Evolutionary conservation across 2,113 vertebrate species (phyloP), one percentile per base, ranked within the genome.

Genomic region (Patagioenas fasciata): DNA sequence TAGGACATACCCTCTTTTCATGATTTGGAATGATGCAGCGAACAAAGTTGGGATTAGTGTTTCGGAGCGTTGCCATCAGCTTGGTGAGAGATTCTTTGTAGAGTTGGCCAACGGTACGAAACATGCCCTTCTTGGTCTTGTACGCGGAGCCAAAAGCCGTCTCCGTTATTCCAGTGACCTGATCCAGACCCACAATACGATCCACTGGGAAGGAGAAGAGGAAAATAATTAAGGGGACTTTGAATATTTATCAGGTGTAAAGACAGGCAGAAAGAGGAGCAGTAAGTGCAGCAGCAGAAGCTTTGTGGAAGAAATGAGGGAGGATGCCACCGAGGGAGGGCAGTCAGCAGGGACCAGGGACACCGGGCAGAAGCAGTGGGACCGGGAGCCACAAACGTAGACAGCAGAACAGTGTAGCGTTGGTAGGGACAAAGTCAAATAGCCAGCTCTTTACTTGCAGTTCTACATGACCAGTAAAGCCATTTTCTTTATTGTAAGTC

Each of bases 11-110:
- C 96, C 99, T 98, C 97, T 99, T 99, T 92, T 99, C 99, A 3
- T 99, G 99, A 91, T 99, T 99, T 29, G 99, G 99, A 96, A 99
- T 99, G 98, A 99, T 99, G 97, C 99, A 99, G 95, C 99, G 99
- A 23, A 99, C 99, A 34, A 99, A 99, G 97, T 99, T 99, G 36
- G 99, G 99, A 97, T 99, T 99, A 83, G 99, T 99, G 98, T 99
- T 99, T 42, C 99, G 98, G 15, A 99, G 98, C 0, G 99, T 99
- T 23, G 99, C 99, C 99, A 99, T 99, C 77, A 99, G 98, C 88
- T 99, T 99, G 96, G 99, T 99, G 53, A 99, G 99, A 0, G 99
- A 99, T 85, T 99, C 99, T 94, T 99, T 99, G 98, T 99, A 99
- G 40, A 99, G 98, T 24, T 99, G 99, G 7, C 99, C 99, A 5